Percentiles rank a stretch among this genome's conserved stretches.
phyloP scores from a whole-genome alignment of 92 coral and sea anemone species.

The Umimayanthus chanpuru region DNA sequence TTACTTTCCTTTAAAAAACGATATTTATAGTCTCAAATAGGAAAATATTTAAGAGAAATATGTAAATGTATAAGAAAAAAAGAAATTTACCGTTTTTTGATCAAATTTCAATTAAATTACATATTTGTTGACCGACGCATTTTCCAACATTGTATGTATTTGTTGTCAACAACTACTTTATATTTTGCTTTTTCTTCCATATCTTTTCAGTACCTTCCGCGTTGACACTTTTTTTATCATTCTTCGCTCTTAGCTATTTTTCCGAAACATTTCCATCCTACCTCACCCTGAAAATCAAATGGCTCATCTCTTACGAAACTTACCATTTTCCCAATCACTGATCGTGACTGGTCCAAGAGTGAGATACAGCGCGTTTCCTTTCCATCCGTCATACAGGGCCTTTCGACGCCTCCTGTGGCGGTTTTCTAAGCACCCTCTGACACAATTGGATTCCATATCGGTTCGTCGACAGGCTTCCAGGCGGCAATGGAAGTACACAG shows the following conservation, averaged over 20 bases:
- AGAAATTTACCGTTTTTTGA: too few species aligned
- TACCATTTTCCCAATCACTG: background rate
- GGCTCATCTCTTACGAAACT: background rate
- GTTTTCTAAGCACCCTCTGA: slow-evolving; percentile 59
- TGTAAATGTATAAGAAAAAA: too few species aligned
- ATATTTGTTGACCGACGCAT: too few species aligned
- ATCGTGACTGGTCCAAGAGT: slow-evolving; percentile 28
- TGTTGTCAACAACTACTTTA: too few species aligned
- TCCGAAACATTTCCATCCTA: too few species aligned
- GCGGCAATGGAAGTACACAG: slow-evolving; percentile 68
- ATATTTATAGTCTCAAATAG: too few species aligned
- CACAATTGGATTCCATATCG: slow-evolving; percentile 63
- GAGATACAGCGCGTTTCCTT: background rate
- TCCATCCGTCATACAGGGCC: background rate
- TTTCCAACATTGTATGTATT: too few species aligned
- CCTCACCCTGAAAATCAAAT: too few species aligned
- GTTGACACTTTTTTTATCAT: too few species aligned
- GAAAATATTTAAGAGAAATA: too few species aligned
- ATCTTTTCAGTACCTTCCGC: background rate
- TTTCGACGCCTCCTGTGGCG: slow-evolving; percentile 16
- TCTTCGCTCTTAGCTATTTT: background rate
- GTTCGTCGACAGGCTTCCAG: slow-evolving; percentile 66
- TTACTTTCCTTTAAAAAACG: too few species aligned
- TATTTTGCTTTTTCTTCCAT: slow-evolving; percentile 13
- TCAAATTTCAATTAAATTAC: too few species aligned